Percentiles rank a stretch among this genome's conserved stretches.
Conservation (phyloP, 2,888 invertebrate genomes). For the Hartigia nigra region DNA sequence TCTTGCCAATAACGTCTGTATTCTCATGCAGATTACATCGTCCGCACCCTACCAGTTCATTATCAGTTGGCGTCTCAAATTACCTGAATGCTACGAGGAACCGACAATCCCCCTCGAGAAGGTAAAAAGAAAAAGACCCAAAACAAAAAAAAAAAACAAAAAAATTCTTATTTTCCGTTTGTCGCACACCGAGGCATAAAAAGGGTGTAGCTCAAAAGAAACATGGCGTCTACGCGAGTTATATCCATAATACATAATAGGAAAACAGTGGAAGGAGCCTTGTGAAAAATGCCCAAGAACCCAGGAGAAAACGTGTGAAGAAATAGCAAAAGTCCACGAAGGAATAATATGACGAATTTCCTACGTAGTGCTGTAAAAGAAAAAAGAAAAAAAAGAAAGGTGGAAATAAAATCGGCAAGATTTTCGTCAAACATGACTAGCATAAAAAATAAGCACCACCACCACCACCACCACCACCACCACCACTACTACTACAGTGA, state of each 20-base stretch:
- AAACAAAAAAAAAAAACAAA: not conserved
- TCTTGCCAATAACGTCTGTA: slow-evolving; percentile 58
- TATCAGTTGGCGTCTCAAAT: slow-evolving; percentile 61
- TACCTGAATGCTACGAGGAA: slow-evolving; percentile 8
- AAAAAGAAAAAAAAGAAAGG: not conserved
- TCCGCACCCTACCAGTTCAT: slow-evolving; percentile 62
- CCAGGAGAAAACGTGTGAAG: not conserved
- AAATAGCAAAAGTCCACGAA: not conserved
- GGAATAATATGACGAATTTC: not conserved
- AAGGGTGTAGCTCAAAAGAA: not conserved
- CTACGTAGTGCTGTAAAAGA: not conserved
- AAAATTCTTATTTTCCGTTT: not conserved
- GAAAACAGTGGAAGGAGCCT: not conserved
- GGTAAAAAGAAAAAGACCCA: not conserved
- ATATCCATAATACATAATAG: not conserved
- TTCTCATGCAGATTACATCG: slow-evolving; percentile 64
- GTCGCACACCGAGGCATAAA: not conserved
- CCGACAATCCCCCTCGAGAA: not conserved
- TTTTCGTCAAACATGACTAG: not conserved
- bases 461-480: no score
- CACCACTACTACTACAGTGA: no score
- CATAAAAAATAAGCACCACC: not conserved
- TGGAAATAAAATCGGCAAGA: not conserved
- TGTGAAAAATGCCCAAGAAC: not conserved
- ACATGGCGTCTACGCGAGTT: not conserved